Conservation (phyloP, 1,140 invertebrate species). For the Acromyrmex heyeri region DNA sequence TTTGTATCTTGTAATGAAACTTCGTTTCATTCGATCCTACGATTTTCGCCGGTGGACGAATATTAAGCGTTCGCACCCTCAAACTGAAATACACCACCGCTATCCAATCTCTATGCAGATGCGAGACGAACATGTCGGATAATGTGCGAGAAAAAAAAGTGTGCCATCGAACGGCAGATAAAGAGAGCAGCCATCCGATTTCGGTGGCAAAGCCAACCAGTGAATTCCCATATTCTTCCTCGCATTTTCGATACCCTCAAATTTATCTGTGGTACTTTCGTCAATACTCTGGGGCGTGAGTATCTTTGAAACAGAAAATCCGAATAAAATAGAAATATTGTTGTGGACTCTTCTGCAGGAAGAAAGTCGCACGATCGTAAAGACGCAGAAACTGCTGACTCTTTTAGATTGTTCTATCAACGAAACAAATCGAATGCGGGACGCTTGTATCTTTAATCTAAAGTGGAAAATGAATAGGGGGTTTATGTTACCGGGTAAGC, state of each 20-base stretch:
- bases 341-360: too few relatives aligned
- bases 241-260: neutral
- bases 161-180: slow-evolving; percentile 42
- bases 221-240: slow-evolving; percentile 9
- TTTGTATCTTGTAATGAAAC: neutral
- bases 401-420: neutral
- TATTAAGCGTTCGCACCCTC: slow-evolving; percentile 64
- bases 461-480: neutral
- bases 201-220: slow-evolving; percentile 9
- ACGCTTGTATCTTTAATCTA: neutral
- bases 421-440: neutral
- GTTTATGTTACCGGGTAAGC: neutral
- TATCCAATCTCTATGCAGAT: slow-evolving; percentile 78
- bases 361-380: neutral
- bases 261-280: slow-evolving; percentile 43
- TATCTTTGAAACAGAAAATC: slow-evolving; percentile 14
- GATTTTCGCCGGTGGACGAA: slow-evolving; percentile 38
- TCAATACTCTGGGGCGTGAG: neutral
- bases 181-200: slow-evolving; percentile 50
- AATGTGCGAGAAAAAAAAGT: slow-evolving; percentile 1
- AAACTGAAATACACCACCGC: slow-evolving; percentile 35
- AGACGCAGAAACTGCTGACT: neutral
- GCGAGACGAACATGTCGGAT: slow-evolving; percentile 38
- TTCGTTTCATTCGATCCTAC: slow-evolving; percentile 18
- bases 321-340: neutral